Evolutionary conservation across 1,140 invertebrate species (phyloP), one percentile per base, ranked within the genome.

Genomic region (Schlechtendalia chinensis): DNA sequence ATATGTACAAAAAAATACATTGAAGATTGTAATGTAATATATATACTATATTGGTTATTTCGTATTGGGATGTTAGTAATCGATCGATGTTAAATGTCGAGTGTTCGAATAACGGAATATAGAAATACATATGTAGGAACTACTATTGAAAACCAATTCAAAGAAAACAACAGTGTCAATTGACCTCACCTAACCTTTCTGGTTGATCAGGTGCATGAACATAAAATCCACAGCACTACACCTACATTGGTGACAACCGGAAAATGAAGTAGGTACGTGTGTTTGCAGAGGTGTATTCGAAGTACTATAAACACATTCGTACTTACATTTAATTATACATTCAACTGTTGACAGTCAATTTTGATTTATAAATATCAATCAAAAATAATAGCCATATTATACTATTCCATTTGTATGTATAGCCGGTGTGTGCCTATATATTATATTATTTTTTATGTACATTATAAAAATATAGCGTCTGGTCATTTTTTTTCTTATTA

Each of bases 171-270:
- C 24, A 53, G 69, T 71, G 53, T 32, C 27, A 54, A 39, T 32
- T 54, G 27, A 54, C 27, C 69, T 54, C 24, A 27, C 24, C 10
- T 72, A 50, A 67, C 12, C 65, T 29, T 71, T 4, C 16, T 12
- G 27, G 10, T 5, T 29, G 50, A 54, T 72, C 69, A 19, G 24
- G 24, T 72, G 69, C 27, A 29, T 19, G 14, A 24, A 29, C 69
- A 72, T 72, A 72, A 72, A 72, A 54, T n/a, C 17, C 17, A 54
- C 17, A 54, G 47, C 16, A 72, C 69, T 24, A 54, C 47, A 54
- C 69, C 47, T 54, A 72, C 8, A 39, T 72, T 72, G 69, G 24
- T 72, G 69, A 29, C 27, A 72, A 72, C 69, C 50, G 17, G 50
- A 54, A 54, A 72, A 72, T 39, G 47, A 72, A 72, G 69, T 72